Evolutionary conservation across 92 coral and sea anemone genomes (phyloP).

Genomic region (Chrysogorgia sp.): DNA sequence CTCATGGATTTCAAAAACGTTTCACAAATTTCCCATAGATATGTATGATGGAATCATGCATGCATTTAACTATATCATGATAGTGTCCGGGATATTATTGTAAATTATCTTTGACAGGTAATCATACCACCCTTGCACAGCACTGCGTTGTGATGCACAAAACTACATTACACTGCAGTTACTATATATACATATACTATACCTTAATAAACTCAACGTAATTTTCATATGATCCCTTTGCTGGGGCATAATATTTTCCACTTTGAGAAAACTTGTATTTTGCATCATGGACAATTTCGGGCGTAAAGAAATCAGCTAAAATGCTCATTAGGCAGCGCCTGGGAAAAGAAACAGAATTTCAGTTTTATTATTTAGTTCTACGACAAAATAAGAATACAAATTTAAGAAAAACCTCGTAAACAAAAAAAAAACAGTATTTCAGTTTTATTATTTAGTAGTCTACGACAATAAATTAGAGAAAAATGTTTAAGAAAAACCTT

Average conservation of each 20-base stretch:
- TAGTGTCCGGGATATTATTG: too few species aligned
- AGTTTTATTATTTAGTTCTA: background rate
- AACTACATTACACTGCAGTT: background rate
- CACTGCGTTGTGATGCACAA: too few species aligned
- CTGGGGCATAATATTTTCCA: constrained; percentile 93
- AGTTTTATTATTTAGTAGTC: background rate
- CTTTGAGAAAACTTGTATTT: constrained; percentile 98
- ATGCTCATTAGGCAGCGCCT: constrained; percentile 99
- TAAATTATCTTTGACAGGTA: too few species aligned
- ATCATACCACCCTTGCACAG: too few species aligned
- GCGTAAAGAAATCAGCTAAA: constrained; percentile 89
- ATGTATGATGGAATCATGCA: too few species aligned
- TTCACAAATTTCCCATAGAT: too few species aligned
- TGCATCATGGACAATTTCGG: constrained; percentile 90
- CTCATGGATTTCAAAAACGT: too few species aligned
- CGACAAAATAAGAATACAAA: background rate
- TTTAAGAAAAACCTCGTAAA: too few species aligned
- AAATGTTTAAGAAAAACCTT: too few species aligned
- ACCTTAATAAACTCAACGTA: constrained; percentile 98
- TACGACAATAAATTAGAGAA: background rate
- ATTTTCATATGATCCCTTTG: constrained; percentile 83
- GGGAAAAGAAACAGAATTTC: background rate
- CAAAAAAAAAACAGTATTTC: background rate
- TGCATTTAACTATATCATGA: too few species aligned
- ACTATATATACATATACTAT: background rate